Percentiles rank a stretch among this genome's conserved stretches.
phyloP scores from a whole-genome alignment of 1,140 invertebrate species.

The Cecropterus lyciades region DNA sequence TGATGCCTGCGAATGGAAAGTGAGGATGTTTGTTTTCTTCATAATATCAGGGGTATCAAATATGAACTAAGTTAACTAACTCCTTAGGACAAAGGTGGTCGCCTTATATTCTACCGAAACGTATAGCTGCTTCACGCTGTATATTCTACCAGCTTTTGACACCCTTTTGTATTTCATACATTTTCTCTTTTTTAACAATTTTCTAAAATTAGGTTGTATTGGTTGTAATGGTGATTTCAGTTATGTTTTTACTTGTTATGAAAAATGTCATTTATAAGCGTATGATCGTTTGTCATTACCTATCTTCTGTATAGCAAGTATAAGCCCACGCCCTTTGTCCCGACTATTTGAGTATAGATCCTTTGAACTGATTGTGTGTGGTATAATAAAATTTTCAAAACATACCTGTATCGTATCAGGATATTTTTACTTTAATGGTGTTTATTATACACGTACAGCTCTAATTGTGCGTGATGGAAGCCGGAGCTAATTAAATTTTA shows the following conservation, averaged over 20 bases:
- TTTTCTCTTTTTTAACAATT: too few species aligned
- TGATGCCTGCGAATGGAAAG: too few species aligned
- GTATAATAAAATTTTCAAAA: slow-evolving; percentile 47
- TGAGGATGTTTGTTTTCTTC: too few species aligned
- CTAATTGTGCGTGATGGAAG: slow-evolving; percentile 13
- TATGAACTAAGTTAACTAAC: too few species aligned
- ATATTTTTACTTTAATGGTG: slow-evolving; percentile 24
- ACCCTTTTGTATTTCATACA: too few species aligned
- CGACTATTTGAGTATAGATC: slow-evolving; percentile 34
- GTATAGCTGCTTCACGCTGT: too few species aligned
- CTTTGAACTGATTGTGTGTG: slow-evolving; percentile 47
- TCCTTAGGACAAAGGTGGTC: too few species aligned
- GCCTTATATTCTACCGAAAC: too few species aligned
- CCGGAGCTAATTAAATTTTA: slow-evolving; percentile 25
- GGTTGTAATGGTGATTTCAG: too few species aligned
- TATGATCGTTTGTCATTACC: slow-evolving; percentile 14
- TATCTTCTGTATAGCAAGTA: slow-evolving; percentile 32
- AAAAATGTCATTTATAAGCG: slow-evolving; percentile 4
- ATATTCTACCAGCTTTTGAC: too few species aligned
- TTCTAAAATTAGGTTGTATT: too few species aligned
- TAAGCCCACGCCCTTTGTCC: slow-evolving; percentile 39
- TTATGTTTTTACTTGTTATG: neutral
- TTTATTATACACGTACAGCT: slow-evolving; percentile 13
- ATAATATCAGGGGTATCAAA: too few species aligned
- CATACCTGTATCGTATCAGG: slow-evolving; percentile 40